Percentiles rank a stretch among this genome's conserved stretches.
Conservation (phyloP, 37 sponge, comb jelly and placozoan species). For the Ephydatia muelleri region DNA sequence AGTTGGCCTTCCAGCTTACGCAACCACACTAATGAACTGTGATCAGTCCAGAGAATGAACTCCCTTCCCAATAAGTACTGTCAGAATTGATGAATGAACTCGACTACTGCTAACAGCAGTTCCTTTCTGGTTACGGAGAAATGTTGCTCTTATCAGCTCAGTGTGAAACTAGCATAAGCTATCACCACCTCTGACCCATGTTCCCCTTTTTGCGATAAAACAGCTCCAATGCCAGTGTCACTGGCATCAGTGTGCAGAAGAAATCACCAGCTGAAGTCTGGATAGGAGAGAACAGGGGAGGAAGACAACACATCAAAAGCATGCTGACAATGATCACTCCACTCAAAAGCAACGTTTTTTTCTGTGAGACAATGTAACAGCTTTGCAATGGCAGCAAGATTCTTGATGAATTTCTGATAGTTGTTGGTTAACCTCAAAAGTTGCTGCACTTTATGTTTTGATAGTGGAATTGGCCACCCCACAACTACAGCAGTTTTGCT, state of each 20-base stretch:
- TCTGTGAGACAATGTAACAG: too few species aligned
- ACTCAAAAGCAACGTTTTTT: too few species aligned
- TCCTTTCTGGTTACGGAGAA: conserved; percentile 27
- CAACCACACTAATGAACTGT: conserved; percentile 10
- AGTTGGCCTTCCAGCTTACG: conserved; percentile 5
- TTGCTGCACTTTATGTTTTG: too few species aligned
- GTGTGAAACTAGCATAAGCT: conserved; percentile 22
- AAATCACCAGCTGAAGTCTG: too few species aligned
- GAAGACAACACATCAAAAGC: too few species aligned
- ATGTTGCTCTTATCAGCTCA: background rate
- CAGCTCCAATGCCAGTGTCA: conserved; percentile 12
- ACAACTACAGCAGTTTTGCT: too few species aligned
- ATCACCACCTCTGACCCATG: conserved; percentile 11
- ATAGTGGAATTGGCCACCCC: too few species aligned
- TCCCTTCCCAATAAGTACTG: conserved; percentile 2
- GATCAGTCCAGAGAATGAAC: conserved; percentile 27
- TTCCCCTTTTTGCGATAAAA: background rate
- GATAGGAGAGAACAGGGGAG: too few species aligned
- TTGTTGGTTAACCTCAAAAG: too few species aligned
- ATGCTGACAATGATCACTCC: too few species aligned
- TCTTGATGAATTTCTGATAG: too few species aligned
- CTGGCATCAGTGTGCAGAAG: conserved; percentile 28
- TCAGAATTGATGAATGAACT: conserved; percentile 10
- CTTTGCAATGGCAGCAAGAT: too few species aligned
- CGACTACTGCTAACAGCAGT: conserved; percentile 28